Conservation (phyloP, 2,888 invertebrate species). For the Caenorhabditis sulstoni region DNA sequence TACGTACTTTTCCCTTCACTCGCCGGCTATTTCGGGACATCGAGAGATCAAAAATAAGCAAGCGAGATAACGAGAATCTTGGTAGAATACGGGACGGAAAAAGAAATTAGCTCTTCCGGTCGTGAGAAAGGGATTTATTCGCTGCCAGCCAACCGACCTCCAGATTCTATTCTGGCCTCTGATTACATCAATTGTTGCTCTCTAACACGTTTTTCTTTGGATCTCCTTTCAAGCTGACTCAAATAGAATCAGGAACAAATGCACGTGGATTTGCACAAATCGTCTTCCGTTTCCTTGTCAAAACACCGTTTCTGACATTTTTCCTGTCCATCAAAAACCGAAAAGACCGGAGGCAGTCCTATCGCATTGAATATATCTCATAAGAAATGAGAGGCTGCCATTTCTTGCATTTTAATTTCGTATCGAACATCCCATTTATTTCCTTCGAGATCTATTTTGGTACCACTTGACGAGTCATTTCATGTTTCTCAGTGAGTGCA, state of each 20-base stretch:
- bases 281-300: too few relatives aligned
- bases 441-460: conserved; percentile 12
- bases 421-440: conserved; percentile 10
- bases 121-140: conserved; percentile 11
- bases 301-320: too few relatives aligned
- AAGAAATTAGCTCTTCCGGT: conserved; percentile 42
- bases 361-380: too few relatives aligned
- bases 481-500: conserved; percentile 44
- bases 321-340: conserved; percentile 3
- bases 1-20: conserved; percentile 3
- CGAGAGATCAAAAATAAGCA: conserved; percentile 26
- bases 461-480: conserved; percentile 41
- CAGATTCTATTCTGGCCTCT: conserved; percentile 35
- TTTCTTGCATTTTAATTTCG: conserved; percentile 17
- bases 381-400: too few relatives aligned
- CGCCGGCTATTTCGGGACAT: conserved; percentile 8
- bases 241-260: not conserved
- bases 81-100: conserved; percentile 13
- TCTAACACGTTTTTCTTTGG: conserved; percentile 2
- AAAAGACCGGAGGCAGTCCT: conserved; percentile 18
- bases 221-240: not conserved
- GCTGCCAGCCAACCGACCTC: conserved; percentile 6
- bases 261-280: too few relatives aligned
- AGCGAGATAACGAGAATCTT: conserved; percentile 26
- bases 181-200: conserved; percentile 55